Percentiles rank a stretch among this genome's conserved stretches.
Evolutionary conservation across 2,888 invertebrate species (phyloP).

Genomic region (Stegana nigrithorax): DNA sequence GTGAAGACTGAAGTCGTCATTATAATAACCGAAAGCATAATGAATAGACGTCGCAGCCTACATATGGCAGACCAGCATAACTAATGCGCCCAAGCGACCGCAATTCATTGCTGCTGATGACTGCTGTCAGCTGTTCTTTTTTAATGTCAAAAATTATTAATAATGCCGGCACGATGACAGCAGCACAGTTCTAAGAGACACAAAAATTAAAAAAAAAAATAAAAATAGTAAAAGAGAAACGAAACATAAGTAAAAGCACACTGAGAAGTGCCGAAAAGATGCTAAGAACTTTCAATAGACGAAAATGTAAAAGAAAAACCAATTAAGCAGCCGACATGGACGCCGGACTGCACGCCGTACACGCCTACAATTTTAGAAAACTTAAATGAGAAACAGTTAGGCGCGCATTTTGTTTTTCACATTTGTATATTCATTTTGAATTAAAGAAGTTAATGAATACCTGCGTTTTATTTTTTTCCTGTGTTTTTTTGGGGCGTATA

Average conservation of each 20-base stretch:
- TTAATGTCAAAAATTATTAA: conserved; percentile 11
- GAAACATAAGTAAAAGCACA: neutral
- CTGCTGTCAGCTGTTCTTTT: conserved; percentile 10
- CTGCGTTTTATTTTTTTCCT: too few species aligned
- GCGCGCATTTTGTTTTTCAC: too few species aligned
- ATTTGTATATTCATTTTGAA: too few species aligned
- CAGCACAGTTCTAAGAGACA: neutral
- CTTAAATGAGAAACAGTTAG: neutral
- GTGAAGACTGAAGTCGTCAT: neutral
- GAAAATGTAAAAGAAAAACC: neutral
- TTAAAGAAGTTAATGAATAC: too few species aligned
- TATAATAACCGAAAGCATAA: neutral
- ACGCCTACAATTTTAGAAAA: neutral
- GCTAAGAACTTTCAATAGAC: neutral
- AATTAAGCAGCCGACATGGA: neutral
- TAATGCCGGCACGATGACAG: neutral
- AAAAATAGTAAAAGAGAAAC: neutral
- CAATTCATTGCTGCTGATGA: neutral
- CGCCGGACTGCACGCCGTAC: neutral
- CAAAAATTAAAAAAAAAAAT: neutral
- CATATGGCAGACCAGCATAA: too few species aligned
- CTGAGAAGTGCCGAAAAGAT: too few species aligned
- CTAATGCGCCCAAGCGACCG: too few species aligned
- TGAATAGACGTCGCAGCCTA: neutral
- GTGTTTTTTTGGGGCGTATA: too few species aligned